Evolutionary conservation across 2,113 vertebrate species (phyloP), one percentile per base, ranked within the genome.

Genomic region (Percina caprodes): DNA sequence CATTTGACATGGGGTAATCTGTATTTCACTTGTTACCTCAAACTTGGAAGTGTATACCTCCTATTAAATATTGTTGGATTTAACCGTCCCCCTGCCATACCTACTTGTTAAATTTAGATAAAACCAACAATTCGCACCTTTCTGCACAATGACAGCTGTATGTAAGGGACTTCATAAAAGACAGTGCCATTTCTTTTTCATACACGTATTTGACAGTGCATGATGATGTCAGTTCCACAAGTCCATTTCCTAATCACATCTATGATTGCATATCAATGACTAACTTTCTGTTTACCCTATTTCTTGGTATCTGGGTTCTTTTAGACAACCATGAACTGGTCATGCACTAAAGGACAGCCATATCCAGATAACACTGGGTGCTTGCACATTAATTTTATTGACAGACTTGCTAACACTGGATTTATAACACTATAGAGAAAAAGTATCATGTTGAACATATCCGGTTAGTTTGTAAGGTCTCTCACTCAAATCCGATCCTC

Each of bases 281-380:
- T 93, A 93, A 93, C 92, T 88, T 93, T 88, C 6, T 93, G 83
- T 93, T 91, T 77, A 76, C 82, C 88, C 68, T 86, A 81, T 74
- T 82, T 45, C 56, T 77, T 24, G 71, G 85, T 90, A 91, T 88
- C 81, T 30, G 56, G 69, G 76, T 88, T 87, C 82, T 82, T 85
- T 91, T 69, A 75, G 76, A 72, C 74, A 88, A 68, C 58, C 88
- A 80, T 91, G 86, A 92, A 88, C 88, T 62, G 83, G 85, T 82
- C 87, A 71, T 86, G 86, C 76, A 89, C 90, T 78, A 79, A 91
- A 88, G 93, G 90, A 88, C 86, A 91, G 80, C 19, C 63, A 68
- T 69, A 82, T 73, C 70, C 65, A 82, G 85, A 90, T 90, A 91
- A 87, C 69, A 60, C 33, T 83, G 39, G 65, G 59, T 87, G 56